Evolutionary conservation across 2,888 invertebrate species (phyloP), one percentile per base, ranked within the genome.

Genomic region (Synanthedon andrenaeformis): DNA sequence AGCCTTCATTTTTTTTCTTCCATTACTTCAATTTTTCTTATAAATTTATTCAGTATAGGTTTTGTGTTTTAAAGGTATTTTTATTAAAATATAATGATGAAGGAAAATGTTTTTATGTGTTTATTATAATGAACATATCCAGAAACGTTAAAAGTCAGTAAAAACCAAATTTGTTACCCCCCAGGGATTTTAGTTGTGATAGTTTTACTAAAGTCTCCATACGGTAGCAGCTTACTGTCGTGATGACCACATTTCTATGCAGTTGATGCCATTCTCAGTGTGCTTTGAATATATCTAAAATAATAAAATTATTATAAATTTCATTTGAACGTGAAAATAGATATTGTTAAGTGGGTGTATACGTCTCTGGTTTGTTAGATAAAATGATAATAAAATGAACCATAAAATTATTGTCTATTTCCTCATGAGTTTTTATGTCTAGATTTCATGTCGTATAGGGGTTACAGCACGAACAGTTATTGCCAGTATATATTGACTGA

Each of bases 231-330:
- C 69, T 63, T 62, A 60, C 62, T 62, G 54, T 61, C 60, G 62
- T 78, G 75, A 77, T 76, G 64, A 64, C 61, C 66, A 70, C 70
- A 80, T 83, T 82, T 74, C 74, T 76, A 84, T 84, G 74, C 81
- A 61, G 67, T 63, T 64, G 63, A 57, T 66, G 70, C 64, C 65
- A 58, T 69, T 58, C 64, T 67, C 67, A 72, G 70, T 80, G 75
- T 74, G 75, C 69, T 69, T 77, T 71, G 79, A 80, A 83, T 84
- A 76, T 69, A 63, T 67, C 61, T 59, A 68, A 64, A 63, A 60
- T 59, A 56, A 58, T 64, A 57, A 62, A 66, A 63, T 66, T 66
- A 63, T 66, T 69, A 70, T 64, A 69, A 70, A 65, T 66, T 65
- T 62, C 56, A 63, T 62, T 62, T 60, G 58, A 56, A 55, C 58